Evolutionary conservation across 2,113 vertebrate genomes (phyloP), one percentile per base, ranked within the genome.

Genomic region (Lampris megalopsis): DNA sequence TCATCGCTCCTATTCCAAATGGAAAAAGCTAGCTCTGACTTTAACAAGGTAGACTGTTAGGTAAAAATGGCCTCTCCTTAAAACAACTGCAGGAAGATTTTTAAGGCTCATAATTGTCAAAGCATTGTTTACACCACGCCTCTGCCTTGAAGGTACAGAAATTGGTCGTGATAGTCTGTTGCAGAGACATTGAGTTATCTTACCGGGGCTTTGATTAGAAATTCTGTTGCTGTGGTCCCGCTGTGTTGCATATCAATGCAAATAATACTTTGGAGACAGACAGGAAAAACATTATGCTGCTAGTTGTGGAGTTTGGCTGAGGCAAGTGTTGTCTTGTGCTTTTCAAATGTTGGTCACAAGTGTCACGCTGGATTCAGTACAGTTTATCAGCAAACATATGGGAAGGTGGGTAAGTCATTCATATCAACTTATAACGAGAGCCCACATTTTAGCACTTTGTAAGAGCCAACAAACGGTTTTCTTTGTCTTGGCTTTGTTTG

Each of bases 101-200:
- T 73, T 74, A 24, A 80, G 82, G 60, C 80, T 75, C 65, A 66
- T 90, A 86, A 89, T 89, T 87, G 84, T 86, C 81, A 72, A 87
- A 90, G 87, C 65, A 68, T 73, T 91, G 84, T 92, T 90, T 88
- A 86, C 77, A 86, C 76, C 75, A 71, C 71, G 73, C 60, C 63
- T 70, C 70, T 90, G 87, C 86, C 85, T 86, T 77, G 77, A 89
- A 92, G 85, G 89, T 76, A 75, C 85, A 89, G 88, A 90, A 89
- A 87, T 63, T 48, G 49, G 75, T 66, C 82, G 73, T 89, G 79
- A 88, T 83, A 61, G 67, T 83, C 74, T 63, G 75, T 85, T 80
- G 79, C 80, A 83, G 70, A 82, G 75, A 87, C 80, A 75, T 70
- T 49, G 77, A 80, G 75, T 45, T 71, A 66, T 85, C 67, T 81